phyloP scores from a whole-genome alignment of 2,888 invertebrate genomes.

The Drosophila recens region DNA sequence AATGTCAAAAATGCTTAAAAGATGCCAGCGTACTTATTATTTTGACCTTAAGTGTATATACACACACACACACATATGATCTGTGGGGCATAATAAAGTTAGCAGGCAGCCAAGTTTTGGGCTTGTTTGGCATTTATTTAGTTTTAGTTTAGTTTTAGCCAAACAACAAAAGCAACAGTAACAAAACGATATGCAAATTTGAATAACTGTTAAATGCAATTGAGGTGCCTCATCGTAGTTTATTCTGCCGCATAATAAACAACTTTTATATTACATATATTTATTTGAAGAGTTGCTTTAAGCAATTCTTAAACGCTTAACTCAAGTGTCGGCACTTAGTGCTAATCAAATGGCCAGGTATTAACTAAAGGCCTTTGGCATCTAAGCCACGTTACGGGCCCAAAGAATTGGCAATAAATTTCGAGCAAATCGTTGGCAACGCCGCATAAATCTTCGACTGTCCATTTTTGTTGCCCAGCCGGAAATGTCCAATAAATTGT shows the following conservation, averaged over 20 bases:
- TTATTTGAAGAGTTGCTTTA: constrained; percentile 19
- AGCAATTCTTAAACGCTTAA: constrained; percentile 1
- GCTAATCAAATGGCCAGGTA: constrained; percentile 65
- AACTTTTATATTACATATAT: constrained; percentile 41
- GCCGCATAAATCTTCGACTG: constrained; percentile 75
- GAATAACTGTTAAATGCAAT: constrained; percentile 79
- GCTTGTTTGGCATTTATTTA: constrained; percentile 80
- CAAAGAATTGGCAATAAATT: constrained; percentile 62
- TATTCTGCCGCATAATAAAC: constrained; percentile 65
- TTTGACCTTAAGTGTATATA: neutral
- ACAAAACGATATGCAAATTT: constrained; percentile 77
- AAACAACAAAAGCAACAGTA: constrained; percentile 23
- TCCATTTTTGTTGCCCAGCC: constrained; percentile 73
- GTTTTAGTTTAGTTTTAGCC: constrained; percentile 68
- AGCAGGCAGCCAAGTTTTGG: constrained; percentile 61
- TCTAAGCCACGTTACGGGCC: constrained; percentile 12
- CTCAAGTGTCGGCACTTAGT: constrained; percentile 17
- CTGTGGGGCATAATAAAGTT: constrained; percentile 63
- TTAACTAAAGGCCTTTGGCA: constrained; percentile 42
- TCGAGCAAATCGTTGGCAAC: constrained; percentile 60
- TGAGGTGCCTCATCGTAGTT: constrained; percentile 71
- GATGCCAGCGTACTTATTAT: neutral
- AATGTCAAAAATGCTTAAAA: too few relatives aligned
- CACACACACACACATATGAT: neutral
- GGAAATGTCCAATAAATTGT: constrained; percentile 83